Evolutionary conservation across 2,888 invertebrate species (phyloP).

Genomic region (Acrocyrtus sp.): DNA sequence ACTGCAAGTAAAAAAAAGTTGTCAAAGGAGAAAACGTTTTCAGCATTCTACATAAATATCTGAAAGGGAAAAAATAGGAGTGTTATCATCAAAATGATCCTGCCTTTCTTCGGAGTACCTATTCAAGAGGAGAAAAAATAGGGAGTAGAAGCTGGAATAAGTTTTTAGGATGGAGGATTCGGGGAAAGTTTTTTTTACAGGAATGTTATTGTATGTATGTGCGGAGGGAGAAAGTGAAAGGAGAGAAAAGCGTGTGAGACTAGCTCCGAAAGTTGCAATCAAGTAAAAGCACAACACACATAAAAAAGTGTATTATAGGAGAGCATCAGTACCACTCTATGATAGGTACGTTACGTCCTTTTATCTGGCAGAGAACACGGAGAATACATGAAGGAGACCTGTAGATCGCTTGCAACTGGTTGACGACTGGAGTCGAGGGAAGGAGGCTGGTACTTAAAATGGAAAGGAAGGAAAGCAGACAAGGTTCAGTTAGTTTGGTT

Average conservation of each 20-base stretch:
- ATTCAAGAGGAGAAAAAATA: conserved; percentile 34
- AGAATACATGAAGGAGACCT: conserved; percentile 47
- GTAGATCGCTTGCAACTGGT: conserved; percentile 54
- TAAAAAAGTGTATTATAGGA: no score
- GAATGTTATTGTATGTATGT: not conserved
- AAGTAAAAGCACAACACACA: no score
- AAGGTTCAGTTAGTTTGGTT: conserved; percentile 47
- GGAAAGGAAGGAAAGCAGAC: conserved; percentile 42
- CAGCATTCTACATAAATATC: not conserved
- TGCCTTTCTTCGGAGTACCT: conserved; percentile 49
- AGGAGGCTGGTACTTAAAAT: conserved; percentile 54
- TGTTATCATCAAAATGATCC: conserved; percentile 37
- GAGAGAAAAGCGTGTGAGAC: conserved; percentile 2
- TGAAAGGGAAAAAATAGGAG: not conserved
- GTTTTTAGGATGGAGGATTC: not conserved
- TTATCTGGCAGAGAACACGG: not conserved
- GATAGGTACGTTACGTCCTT: no score
- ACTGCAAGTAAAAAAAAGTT: conserved; percentile 5
- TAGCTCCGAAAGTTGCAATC: not conserved
- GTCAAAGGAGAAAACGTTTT: conserved; percentile 5
- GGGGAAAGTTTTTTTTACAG: conserved; percentile 4
- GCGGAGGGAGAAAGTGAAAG: not conserved
- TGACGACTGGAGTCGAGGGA: conserved; percentile 38
- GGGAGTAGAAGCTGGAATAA: conserved; percentile 24
- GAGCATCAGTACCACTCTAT: no score